A percentile compares a stretch with the other conserved stretches of the same genome.
These are phyloP conservation scores for Aleadryas rufinucha DNA, from an alignment of 2,113 vertebrate genomes.

Conservation along the genomic window DNA sequence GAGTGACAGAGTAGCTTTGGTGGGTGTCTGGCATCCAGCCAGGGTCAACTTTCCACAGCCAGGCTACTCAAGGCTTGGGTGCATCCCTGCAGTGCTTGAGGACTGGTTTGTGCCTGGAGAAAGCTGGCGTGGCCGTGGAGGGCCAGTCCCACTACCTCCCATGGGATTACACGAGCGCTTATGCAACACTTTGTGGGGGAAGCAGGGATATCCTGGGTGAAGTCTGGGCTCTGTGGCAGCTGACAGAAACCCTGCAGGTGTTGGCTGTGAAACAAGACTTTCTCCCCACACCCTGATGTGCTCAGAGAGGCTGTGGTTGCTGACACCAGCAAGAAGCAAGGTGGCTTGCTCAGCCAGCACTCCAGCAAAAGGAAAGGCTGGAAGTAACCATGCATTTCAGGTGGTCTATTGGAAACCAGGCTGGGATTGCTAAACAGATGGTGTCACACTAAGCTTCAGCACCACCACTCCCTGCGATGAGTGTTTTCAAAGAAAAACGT, in stretches of 20 bases:
- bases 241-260: neutral
- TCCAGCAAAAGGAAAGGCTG: neutral
- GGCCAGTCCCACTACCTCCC: too few relatives aligned
- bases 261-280: neutral
- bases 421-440: constrained; percentile 29
- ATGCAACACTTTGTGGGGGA: neutral
- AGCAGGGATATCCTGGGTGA: neutral
- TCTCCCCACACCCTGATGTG: neutral
- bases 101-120: neutral
- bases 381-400: neutral
- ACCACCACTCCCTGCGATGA: neutral
- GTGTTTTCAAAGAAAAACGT: neutral
- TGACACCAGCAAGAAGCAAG: neutral
- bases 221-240: neutral
- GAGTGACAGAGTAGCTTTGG: neutral
- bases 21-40: neutral
- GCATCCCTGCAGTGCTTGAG: neutral
- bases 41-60: neutral
- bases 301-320: neutral
- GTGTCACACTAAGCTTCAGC: neutral
- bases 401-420: neutral
- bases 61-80: fast-evolving
- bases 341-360: neutral
- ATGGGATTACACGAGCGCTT: neutral
- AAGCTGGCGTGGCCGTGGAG: neutral